phyloP scores from a whole-genome alignment of 2,797 vertebrate species.

The Hephaestus fuliginosus region DNA sequence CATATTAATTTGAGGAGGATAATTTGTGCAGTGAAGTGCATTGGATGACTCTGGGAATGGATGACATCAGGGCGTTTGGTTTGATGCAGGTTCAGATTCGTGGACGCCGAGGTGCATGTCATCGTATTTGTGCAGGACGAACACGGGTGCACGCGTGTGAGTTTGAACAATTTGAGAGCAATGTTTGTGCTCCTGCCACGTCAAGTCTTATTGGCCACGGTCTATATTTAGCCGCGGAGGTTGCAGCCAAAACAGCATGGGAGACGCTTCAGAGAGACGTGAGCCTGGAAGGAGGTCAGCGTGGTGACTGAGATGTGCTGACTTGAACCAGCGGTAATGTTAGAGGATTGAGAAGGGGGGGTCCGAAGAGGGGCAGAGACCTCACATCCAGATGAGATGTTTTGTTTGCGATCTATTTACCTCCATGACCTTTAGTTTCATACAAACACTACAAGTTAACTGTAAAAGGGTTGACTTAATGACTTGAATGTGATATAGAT shows the following conservation, averaged over 20 bases:
- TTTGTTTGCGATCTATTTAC: background rate
- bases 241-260: constrained; percentile 64
- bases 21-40: constrained; percentile 17
- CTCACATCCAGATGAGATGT: too few species aligned
- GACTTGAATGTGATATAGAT: background rate
- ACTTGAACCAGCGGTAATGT: constrained; percentile 2
- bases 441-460: background rate
- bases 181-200: constrained; percentile 63
- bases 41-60: constrained; percentile 35
- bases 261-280: constrained; percentile 58
- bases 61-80: constrained; percentile 3
- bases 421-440: background rate
- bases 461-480: background rate
- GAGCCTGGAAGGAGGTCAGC: constrained; percentile 66
- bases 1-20: constrained; percentile 32
- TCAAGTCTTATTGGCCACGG: constrained; percentile 70
- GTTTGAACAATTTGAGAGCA: constrained; percentile 13
- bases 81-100: background rate
- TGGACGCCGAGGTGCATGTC: background rate
- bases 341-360: background rate
- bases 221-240: constrained; percentile 79
- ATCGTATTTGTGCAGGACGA: background rate
- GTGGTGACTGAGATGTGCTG: constrained; percentile 45
- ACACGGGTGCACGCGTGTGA: background rate
- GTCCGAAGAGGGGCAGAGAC: background rate